These are phyloP conservation scores for Perognathus longimembris DNA, from an alignment of 2,113 vertebrate species.

Conservation along the genomic window DNA sequence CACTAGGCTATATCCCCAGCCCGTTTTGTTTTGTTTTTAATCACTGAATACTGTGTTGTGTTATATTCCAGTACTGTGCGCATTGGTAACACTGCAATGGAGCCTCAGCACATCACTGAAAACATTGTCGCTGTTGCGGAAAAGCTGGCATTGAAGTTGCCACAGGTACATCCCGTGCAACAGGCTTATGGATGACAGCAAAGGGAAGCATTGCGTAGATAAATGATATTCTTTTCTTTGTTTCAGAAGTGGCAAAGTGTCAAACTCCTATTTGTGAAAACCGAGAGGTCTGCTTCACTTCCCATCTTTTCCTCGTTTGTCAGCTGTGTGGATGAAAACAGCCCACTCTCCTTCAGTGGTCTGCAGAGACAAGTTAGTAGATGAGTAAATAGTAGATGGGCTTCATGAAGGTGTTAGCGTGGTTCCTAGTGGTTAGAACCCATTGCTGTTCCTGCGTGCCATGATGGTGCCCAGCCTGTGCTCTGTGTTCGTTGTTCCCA, in stretches of 20 bases:
- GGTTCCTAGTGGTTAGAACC: neutral
- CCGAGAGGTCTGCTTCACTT: constrained; percentile 86
- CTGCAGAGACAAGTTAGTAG: constrained; percentile 64
- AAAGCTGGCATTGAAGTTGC: constrained; percentile 65
- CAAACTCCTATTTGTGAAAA: constrained; percentile 91
- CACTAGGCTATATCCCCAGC: too few relatives aligned
- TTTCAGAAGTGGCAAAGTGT: constrained; percentile 87
- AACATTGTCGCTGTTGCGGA: constrained; percentile 39
- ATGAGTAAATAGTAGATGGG: neutral
- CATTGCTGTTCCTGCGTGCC: neutral
- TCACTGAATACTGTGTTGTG: too few relatives aligned
- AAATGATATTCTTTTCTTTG: neutral
- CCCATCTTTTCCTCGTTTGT: constrained; percentile 89
- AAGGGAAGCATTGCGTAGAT: too few relatives aligned
- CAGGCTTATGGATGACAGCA: rapidly evolving
- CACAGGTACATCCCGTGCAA: constrained; percentile 50
- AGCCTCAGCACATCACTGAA: constrained; percentile 26
- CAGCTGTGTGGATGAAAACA: constrained; percentile 60
- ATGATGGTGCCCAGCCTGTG: rapidly evolving
- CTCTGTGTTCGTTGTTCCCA: neutral
- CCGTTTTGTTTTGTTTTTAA: too few relatives aligned
- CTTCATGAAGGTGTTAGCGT: neutral
- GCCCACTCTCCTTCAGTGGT: neutral
- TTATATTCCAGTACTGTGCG: constrained; percentile 68
- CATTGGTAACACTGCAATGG: constrained; percentile 74